These are phyloP conservation scores for Colletes latitarsis DNA, from an alignment of 1,140 invertebrate genomes.

Conservation along the genomic window DNA sequence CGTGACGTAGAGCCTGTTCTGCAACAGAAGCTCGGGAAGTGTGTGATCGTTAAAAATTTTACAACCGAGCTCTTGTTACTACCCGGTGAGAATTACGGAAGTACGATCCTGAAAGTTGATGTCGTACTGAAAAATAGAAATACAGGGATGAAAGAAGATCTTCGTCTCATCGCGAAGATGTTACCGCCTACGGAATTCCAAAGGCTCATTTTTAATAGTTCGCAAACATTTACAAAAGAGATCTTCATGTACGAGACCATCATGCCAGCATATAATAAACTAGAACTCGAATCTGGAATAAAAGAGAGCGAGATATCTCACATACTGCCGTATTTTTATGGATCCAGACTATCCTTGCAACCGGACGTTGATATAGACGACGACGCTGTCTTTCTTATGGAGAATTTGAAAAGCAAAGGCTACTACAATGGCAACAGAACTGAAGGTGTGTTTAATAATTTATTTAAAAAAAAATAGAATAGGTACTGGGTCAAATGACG, in stretches of 20 bases:
- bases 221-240: conserved; percentile 77
- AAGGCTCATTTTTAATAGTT: conserved; percentile 72
- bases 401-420: conserved; percentile 81
- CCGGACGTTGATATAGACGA: conserved; percentile 78
- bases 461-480: neutral
- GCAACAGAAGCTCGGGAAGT: conserved; percentile 54
- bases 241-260: conserved; percentile 73
- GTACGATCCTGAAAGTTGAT: conserved; percentile 80
- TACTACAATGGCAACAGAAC: conserved; percentile 80
- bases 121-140: conserved; percentile 60
- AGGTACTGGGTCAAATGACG: no score
- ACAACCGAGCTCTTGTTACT: conserved; percentile 64
- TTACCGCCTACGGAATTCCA: conserved; percentile 74
- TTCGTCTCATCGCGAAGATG: conserved; percentile 79
- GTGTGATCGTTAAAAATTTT: conserved; percentile 61
- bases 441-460: conserved; percentile 48
- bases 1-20: conserved; percentile 70
- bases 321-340: conserved; percentile 81
- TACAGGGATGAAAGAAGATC: conserved; percentile 53
- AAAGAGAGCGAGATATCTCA: conserved; percentile 75
- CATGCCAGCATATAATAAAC: conserved; percentile 69
- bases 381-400: conserved; percentile 82
- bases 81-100: conserved; percentile 84
- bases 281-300: conserved; percentile 75
- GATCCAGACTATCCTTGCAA: conserved; percentile 79